phyloP scores from a whole-genome alignment of 1,140 invertebrate species.

The Helicorthomorpha holstii region DNA sequence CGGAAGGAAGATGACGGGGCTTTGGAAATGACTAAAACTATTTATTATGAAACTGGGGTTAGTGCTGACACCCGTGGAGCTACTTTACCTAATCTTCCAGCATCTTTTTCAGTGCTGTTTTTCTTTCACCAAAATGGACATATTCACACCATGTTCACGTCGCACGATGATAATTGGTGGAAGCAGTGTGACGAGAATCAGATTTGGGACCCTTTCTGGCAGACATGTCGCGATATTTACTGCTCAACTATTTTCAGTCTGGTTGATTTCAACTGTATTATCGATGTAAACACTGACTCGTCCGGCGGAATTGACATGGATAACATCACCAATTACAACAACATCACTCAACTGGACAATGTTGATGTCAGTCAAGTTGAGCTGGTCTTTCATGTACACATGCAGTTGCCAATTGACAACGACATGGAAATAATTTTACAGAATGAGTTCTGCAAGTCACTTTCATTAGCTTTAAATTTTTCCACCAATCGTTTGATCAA shows the following conservation, averaged over 20 bases:
- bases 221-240: slow-evolving; percentile 9
- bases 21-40: neutral
- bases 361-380: too few relatives aligned
- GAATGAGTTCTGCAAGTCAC: too few relatives aligned
- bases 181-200: slow-evolving; percentile 1
- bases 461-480: neutral
- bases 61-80: neutral
- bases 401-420: too few relatives aligned
- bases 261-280: slow-evolving; percentile 10
- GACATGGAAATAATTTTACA: too few relatives aligned
- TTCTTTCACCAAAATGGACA: neutral
- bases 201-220: slow-evolving; percentile 13
- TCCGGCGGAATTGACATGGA: neutral
- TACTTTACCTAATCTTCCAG: neutral
- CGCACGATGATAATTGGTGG: slow-evolving; percentile 7
- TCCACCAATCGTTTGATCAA: neutral
- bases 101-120: neutral
- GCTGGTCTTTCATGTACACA: too few relatives aligned
- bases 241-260: slow-evolving; percentile 10
- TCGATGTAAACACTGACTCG: neutral
- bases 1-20: neutral
- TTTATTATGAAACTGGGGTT: neutral
- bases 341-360: too few relatives aligned
- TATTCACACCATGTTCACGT: slow-evolving; percentile 9
- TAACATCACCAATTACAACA: too few relatives aligned